Evolutionary conservation across 2,888 invertebrate genomes (phyloP), one percentile per base, ranked within the genome.

Genomic region (Timema podura): DNA sequence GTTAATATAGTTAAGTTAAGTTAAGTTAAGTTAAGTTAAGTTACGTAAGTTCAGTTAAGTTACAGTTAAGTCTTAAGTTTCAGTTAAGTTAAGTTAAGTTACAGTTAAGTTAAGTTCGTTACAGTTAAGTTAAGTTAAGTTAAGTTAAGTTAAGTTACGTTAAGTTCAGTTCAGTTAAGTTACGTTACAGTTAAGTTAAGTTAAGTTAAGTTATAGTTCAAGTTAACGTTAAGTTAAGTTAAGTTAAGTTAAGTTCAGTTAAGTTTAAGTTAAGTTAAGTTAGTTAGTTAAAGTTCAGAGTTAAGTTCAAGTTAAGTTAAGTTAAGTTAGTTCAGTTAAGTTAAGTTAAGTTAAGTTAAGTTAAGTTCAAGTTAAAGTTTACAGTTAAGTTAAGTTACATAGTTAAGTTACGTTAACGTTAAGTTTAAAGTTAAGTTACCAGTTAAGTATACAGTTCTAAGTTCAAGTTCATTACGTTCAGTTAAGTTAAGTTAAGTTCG

Each of bases 1-100:
- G 68, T 68, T 61, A 64, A 64, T 9, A 59, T 47, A 64, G 68
- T 68, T 61, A 68, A 68, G 68, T 68, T 61, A 68, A 64, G 61
- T 64, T 61, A 68, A 64, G 68, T 68, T 61, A 68, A 68, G 68
- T 68, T 59, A 68, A 68, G 68, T 68, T 59, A 68, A 68, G 61
- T 65, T 47, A 65, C 11, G 65, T 47, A 65, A 65, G 65, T 65
- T 51, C 48, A 67, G 67, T 67, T 47, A 65, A 65, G 65, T 65
- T 47, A 65, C 16, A 46, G 16, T 47, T 45, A 65, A 46, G 46
- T n/a, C 46, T n/a, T 45, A 30, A 47, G 6, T n/a, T 45, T 49
- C 46, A 47, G 47, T 66, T 10, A 66, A 49, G 66, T 66, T 49
- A 66, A 49, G 66, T 66, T 49, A 66, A 49, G 66, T 66, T 49